Base-by-base conservation (phyloP, 2,888 invertebrate species). In the Marasmarcha lunaedactyla region DNA sequence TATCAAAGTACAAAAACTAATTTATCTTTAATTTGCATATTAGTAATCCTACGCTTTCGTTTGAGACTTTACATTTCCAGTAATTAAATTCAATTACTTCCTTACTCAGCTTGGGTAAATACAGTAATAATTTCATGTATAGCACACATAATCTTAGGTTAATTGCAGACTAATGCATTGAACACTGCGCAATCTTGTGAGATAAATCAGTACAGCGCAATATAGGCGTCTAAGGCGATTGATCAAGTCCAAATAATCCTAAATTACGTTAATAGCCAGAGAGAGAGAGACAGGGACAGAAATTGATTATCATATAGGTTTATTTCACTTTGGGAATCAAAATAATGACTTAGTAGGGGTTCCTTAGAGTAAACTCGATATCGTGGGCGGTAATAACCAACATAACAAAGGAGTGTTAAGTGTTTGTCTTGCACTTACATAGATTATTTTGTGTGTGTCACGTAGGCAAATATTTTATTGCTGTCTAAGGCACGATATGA, bases 401-500 rank as follows among this genome's bases (percentile, higher is more conserved):
- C 61, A 55, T 50, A 57, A 63, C 61, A 61, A 59, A 67, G 55
- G 54, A 52, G 47, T 60, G 66, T 62, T 63, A 57, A 66, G 63
- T 70, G 69, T 70, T 68, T 66, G 63, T 67, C 66, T 64, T 61
- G 59, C 61, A 57, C 63, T 66, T 50, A 48, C 44, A 45, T 54
- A 63, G 66, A 66, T 71, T 67, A 66, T 64, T 44, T 39, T 33
- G 33, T 40, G 36, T 7, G 30, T 44, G 44, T 42, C 44, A 42
- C 42, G 37, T 35, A 40, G n/a, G 37, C 42, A 20, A 20, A 40
- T 44, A 42, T 42, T 42, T 40, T 40, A 43, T 37, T n/a, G 25
- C 25, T 37, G 37, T 33, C 13, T 13, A 14, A 15, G 20, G 15
- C 34, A 33, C 3, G 37, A 41, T 33, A 37, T 42, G 42, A 39